phyloP scores from a whole-genome alignment of 2,113 vertebrate species.

The Pongo abelii region DNA sequence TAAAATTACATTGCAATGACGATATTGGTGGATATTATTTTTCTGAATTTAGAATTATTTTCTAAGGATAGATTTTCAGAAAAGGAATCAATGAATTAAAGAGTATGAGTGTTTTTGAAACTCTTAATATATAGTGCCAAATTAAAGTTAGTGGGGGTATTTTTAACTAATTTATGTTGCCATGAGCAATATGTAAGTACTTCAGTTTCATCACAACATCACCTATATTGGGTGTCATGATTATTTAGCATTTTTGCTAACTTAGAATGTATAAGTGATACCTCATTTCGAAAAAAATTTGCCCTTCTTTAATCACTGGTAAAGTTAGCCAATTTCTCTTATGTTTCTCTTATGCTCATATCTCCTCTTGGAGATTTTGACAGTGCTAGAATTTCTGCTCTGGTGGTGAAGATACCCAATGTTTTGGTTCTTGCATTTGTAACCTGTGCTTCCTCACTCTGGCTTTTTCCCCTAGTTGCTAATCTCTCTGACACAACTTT shows the following conservation, averaged over 20 bases:
- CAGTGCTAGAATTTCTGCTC: background rate
- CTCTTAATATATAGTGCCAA: background rate
- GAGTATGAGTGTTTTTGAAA: background rate
- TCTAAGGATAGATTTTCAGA: constrained; percentile 14
- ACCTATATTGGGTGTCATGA: background rate
- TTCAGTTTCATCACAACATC: background rate
- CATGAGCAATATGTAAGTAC: background rate
- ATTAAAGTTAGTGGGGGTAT: background rate
- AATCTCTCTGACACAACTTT: background rate
- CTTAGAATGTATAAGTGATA: background rate
- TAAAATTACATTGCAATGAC: background rate
- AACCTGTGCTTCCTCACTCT: background rate
- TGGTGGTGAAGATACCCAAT: background rate
- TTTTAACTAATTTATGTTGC: background rate
- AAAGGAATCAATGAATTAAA: constrained; percentile 35
- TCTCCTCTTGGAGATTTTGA: background rate
- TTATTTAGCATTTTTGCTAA: constrained; percentile 28
- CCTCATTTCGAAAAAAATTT: background rate
- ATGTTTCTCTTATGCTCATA: background rate
- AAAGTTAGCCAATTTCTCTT: background rate
- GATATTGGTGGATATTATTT: background rate
- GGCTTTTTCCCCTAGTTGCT: background rate
- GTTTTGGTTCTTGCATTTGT: background rate
- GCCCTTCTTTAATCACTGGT: background rate
- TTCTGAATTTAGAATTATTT: constrained; percentile 29